Base-by-base conservation (phyloP, 2,797 vertebrate species). In the Lutjanus argentimaculatus region DNA sequence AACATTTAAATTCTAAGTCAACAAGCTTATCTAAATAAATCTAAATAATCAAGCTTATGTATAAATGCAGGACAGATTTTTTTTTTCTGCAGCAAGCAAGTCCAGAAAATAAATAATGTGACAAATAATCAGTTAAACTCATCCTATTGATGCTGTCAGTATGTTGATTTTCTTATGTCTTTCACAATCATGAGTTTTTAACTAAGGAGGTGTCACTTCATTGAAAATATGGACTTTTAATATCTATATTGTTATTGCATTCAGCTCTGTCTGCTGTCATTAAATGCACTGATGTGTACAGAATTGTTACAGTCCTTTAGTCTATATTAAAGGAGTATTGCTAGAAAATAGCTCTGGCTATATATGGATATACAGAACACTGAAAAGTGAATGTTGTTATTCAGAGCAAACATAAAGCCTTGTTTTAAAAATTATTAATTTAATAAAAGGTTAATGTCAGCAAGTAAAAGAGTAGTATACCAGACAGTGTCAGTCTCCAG, bases 401-500 rank as follows among this genome's bases (percentile, higher is more conserved):
- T 48, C 12, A 42, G 7, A 8, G 19, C 3, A 72, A 52, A n/a
- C 42, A 46, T 6, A 30, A 53, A 25, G 1, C 7, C 7, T 3
- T 0, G 17, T 42, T 49, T 48, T 30, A 3, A 42, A 67, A n/a
- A 43, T 1, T 0, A 12, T 21, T 66, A 0, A 15, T 79, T 21
- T 9, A 21, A 59, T 61, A 19, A 22, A 73, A 43, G 8, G 17
- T 45, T 30, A 6, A 49, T 48, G 3, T 13, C 2, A 64, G 48
- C 45, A 10, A 59, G 15, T 11, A 40, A 58, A 56, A 10, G 1
- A 16, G 36, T 1, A 16, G 0, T 63, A 65, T 96, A 99, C 99
- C 99, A 99, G 89, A 99, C 57, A 0, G 98, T 99, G 88, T 99
- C 99, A 0, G 99, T 99, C 71, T 99, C 99, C 92, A 99, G 92